Evolutionary conservation across 2,797 vertebrate genomes (phyloP).

Genomic region (Rallus crepitans): DNA sequence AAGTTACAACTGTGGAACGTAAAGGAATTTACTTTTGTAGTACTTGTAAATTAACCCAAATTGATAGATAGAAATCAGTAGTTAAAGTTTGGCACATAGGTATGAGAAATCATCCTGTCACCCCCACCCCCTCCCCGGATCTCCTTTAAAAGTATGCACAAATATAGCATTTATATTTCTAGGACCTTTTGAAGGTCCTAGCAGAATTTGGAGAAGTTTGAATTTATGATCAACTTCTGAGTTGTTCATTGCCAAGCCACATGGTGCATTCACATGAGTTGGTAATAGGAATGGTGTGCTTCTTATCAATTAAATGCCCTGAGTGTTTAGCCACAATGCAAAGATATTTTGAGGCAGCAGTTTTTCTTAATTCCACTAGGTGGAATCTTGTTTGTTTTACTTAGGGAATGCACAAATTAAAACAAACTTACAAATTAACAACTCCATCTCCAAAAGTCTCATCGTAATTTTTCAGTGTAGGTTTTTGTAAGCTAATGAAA

Average conservation of each 20-base stretch:
- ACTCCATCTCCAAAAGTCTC: not conserved
- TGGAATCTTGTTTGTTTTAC: not conserved
- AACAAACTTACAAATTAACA: not conserved
- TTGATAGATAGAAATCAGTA: not conserved
- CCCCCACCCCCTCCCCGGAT: no score
- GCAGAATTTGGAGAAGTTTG: not conserved
- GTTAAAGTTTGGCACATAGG: not conserved
- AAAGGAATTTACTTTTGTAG: not conserved
- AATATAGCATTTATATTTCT: not conserved
- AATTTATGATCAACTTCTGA: not conserved
- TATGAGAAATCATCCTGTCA: not conserved
- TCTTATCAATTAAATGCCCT: not conserved
- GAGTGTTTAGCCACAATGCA: not conserved
- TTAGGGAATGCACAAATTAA: not conserved
- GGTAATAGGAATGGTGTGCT: not conserved
- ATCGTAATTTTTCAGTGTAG: not conserved
- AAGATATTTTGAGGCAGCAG: not conserved
- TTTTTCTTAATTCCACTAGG: not conserved
- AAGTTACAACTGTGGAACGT: slow-evolving; percentile 57
- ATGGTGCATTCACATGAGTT: not conserved
- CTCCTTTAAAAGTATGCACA: not conserved
- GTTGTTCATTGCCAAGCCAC: not conserved
- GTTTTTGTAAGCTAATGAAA: not conserved
- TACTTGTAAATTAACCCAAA: not conserved
- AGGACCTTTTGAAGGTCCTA: not conserved